Base-by-base conservation (phyloP, 2,888 invertebrate species). In the Drosophila yooni region DNA sequence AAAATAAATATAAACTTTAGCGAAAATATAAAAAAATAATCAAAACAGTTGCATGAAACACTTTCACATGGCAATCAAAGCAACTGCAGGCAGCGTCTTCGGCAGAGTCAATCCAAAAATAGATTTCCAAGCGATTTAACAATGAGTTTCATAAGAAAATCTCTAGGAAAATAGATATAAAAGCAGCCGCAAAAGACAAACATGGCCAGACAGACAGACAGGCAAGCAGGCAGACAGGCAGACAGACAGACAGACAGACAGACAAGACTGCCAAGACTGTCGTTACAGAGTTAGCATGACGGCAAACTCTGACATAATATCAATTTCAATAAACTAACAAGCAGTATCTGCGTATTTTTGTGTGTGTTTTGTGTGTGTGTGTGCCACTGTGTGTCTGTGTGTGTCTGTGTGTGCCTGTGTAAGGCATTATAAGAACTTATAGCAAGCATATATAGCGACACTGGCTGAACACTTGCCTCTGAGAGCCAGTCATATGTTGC, bases 241-340 rank as follows among this genome's bases (percentile, higher is more conserved):
- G 38, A 8, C 18, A 63, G 56, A 53, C 31, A 53, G 51, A 51
- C 51, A 66, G 52, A 43, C 31, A 33, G 43, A 58, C 25, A 52
- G 36, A 43, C 50, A 40, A 46, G 31, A 58, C 60, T 57, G 65
- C 40, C 50, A 62, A 64, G 53, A 63, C 60, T 59, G 58, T 66
- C 74, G 43, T 79, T 76, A 74, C 68, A 72, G 64, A 78, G 75
- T 78, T 69, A 48, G 70, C 52, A 62, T 67, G 75, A 63, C 66
- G 60, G 68, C 70, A 79, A 63, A 63, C 79, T 80, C 74, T 64
- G 76, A 58, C 80, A 82, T 88, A 86, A 85, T 85, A 85, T 85
- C 85, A 86, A 85, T 85, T 85, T 85, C 85, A 85, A 86, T 85
- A 85, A 86, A 86, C 88, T 83, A 88, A 86, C 85, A 85, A 86